Evolutionary conservation across 2,113 vertebrate species (phyloP).

Genomic region (Verasper variegatus): DNA sequence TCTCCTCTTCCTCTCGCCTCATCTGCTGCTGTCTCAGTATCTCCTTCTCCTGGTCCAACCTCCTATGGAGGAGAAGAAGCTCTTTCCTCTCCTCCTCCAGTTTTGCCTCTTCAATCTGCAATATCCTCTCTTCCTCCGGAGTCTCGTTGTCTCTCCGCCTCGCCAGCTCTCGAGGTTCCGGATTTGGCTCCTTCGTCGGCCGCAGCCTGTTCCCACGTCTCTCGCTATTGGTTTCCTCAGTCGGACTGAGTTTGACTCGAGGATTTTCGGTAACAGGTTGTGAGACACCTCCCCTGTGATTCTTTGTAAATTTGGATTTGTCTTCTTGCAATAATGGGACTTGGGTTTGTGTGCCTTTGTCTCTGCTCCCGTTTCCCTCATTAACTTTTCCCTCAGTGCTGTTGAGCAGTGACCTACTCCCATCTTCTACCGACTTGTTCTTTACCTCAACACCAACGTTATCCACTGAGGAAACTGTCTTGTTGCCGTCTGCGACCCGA

Average conservation of each 20-base stretch:
- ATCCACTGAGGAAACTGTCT: constrained; percentile 43
- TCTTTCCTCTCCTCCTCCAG: constrained; percentile 75
- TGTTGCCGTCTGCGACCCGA: constrained; percentile 28
- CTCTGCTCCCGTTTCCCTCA: not conserved
- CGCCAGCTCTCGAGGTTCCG: constrained; percentile 49
- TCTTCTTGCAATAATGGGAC: constrained; percentile 47
- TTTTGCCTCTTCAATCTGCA: constrained; percentile 59
- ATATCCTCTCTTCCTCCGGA: constrained; percentile 63
- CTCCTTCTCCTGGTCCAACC: constrained; percentile 80
- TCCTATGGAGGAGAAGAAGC: constrained; percentile 75
- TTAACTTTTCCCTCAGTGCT: constrained; percentile 21
- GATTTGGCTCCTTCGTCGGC: constrained; percentile 74
- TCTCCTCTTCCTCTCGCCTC: constrained; percentile 64
- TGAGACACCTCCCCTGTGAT: constrained; percentile 35
- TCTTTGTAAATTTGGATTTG: constrained; percentile 45
- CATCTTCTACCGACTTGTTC: constrained; percentile 27
- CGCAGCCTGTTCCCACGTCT: constrained; percentile 46
- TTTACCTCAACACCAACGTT: constrained; percentile 25
- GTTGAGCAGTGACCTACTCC: constrained; percentile 16
- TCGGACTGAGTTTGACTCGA: constrained; percentile 14
- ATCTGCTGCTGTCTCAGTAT: constrained; percentile 69
- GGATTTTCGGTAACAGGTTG: constrained; percentile 51
- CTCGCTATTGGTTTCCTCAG: constrained; percentile 36
- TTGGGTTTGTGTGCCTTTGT: constrained; percentile 45
- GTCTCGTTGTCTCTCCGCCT: constrained; percentile 67